Base-by-base conservation (phyloP, 1,140 invertebrate genomes). In the Sarcophaga bullata region DNA sequence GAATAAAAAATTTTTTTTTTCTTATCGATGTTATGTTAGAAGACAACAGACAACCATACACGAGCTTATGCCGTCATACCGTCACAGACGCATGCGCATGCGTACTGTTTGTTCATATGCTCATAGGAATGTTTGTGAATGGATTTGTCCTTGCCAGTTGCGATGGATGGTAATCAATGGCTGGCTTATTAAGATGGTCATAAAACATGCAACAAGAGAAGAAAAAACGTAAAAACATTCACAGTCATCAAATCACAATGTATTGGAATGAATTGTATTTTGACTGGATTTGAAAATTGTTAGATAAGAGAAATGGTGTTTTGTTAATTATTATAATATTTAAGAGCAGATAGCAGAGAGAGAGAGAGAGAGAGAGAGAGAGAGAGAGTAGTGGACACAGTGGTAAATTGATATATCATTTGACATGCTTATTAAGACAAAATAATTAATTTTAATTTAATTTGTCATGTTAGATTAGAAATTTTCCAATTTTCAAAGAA, bases 181-280 rank as follows among this genome's bases (percentile, higher is more conserved):
- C 25, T 37, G 25, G 25, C 25, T n/a, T 37, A 37, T 4, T 50
- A 50, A 82, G n/a, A 52, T 25, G 37, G 50, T 10, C n/a, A 52
- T 68, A 62, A 81, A 47, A 81, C 52, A 81, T 81, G 17, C 80
- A 81, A 81, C 80, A 68, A 68, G 68, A 68, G 0, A 76, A 7
- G 5, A 73, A 37, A 50, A 80, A 50, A 58, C 15, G n/a, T 58
- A 58, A 13, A n/a, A 13, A 58, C 54, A 58, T 58, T 58, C 54
- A 58, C 54, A n/a, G n/a, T 58, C 54, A 58, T 58, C 54, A 58
- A 58, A 58, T 58, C 25, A 37, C 25, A 37, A 37, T 37, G 25
- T 37, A 37, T 37, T 37, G 25, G 4, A 37, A 2, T n/a, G n/a
- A n/a, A n/a, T n/a, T n/a, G n/a, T n/a, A n/a, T n/a, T 37, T 37